These are phyloP conservation scores for Protobothrops flavoviridis DNA, from an alignment of 2,113 vertebrate species.

Conservation along the genomic window DNA sequence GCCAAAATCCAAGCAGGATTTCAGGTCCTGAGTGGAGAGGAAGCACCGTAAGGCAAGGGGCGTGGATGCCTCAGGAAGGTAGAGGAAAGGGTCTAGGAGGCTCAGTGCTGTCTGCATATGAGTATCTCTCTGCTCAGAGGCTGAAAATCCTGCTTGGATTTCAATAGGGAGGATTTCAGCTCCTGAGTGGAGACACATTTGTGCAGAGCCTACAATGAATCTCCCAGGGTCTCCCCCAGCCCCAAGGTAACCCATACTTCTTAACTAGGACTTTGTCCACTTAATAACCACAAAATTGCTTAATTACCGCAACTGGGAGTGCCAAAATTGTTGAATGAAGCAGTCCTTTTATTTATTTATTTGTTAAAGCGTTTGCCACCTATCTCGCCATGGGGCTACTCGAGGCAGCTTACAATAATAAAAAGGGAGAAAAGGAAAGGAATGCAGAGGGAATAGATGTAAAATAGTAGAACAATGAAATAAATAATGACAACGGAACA, in stretches of 20 bases:
- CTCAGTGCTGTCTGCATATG: background rate
- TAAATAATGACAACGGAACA: background rate
- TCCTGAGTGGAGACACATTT: background rate
- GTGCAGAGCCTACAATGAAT: background rate
- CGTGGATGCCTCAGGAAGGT: background rate
- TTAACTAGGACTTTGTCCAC: background rate
- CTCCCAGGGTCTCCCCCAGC: background rate
- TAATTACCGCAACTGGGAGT: background rate
- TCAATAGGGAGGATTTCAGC: background rate
- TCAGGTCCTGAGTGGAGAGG: background rate
- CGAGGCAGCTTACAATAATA: background rate
- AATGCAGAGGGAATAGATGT: background rate
- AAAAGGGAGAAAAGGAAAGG: background rate
- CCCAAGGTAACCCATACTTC: background rate
- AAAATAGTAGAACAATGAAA: background rate
- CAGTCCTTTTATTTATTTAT: background rate
- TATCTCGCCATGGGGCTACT: background rate
- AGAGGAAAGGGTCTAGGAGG: background rate
- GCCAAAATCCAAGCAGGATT: background rate
- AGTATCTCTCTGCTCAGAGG: background rate
- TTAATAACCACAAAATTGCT: background rate
- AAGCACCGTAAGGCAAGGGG: background rate
- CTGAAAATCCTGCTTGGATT: background rate
- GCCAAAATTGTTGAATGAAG: background rate
- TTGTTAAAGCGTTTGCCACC: background rate